Percentiles rank a stretch among this genome's conserved stretches.
phyloP scores from a whole-genome alignment of 1,140 invertebrate genomes.

The Calephelis virginiensis region DNA sequence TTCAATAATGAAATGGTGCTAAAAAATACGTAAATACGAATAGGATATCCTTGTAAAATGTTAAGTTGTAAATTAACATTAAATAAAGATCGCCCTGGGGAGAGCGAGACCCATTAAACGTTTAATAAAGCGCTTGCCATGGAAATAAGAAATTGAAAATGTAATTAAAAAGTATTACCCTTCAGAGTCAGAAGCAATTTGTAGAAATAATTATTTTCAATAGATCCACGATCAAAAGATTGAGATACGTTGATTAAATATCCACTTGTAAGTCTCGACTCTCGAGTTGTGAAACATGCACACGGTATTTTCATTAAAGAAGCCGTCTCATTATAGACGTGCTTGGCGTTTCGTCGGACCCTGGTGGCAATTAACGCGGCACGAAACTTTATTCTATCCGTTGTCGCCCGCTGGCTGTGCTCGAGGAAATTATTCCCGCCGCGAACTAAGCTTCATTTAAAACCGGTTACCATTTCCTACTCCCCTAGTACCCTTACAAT shows the following conservation, averaged over 20 bases:
- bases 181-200: not conserved
- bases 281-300: constrained; percentile 41
- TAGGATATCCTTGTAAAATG: too few relatives aligned
- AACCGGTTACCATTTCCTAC: constrained; percentile 36
- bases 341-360: constrained; percentile 49
- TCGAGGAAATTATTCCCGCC: constrained; percentile 56
- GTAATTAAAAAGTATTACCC: constrained; percentile 3
- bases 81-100: not conserved
- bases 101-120: not conserved
- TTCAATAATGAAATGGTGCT: not conserved
- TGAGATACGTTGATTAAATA: constrained; percentile 24
- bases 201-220: constrained; percentile 13
- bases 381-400: constrained; percentile 68
- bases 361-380: constrained; percentile 66
- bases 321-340: constrained; percentile 72
- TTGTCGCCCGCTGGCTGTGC: constrained; percentile 54
- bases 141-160: not conserved
- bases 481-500: constrained; percentile 38
- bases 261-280: constrained; percentile 28
- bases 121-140: not conserved
- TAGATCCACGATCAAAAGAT: constrained; percentile 14
- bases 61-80: not conserved
- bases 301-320: constrained; percentile 73
- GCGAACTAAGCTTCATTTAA: constrained; percentile 62
- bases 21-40: not conserved